Percentiles rank a stretch among this genome's conserved stretches.
Conservation (phyloP, 2,113 vertebrate genomes). For the Uria lomvia region DNA sequence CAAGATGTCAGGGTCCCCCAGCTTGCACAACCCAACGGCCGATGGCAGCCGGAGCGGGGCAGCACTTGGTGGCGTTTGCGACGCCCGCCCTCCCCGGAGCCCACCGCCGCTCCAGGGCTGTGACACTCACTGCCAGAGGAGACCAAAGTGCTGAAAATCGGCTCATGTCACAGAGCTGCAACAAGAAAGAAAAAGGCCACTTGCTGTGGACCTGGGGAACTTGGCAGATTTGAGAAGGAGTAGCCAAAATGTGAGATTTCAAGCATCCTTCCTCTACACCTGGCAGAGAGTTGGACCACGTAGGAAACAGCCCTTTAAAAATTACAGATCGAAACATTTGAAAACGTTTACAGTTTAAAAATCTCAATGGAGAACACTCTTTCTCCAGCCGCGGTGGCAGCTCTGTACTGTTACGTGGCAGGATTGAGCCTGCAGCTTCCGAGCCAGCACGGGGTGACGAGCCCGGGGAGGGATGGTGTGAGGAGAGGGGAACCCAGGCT, state of each 20-base stretch:
- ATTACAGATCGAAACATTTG: background rate
- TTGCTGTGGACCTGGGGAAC: too few species aligned
- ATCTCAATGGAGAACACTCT: accelerated
- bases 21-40: background rate
- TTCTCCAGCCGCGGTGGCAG: background rate
- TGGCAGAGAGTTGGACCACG: accelerated
- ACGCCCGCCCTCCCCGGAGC: background rate
- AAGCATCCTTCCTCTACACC: accelerated
- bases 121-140: background rate
- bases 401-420: background rate
- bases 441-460: accelerated
- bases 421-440: accelerated
- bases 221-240: background rate
- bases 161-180: background rate
- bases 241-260: accelerated
- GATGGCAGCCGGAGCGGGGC: background rate
- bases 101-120: background rate
- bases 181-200: background rate
- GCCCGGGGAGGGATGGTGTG: accelerated
- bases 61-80: background rate
- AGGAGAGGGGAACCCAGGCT: background rate
- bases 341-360: background rate
- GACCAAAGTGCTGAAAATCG: background rate
- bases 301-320: background rate
- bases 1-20: slow-evolving; percentile 57